Conservation (phyloP, 2,797 vertebrate species). For the Sternarchorhynchus goeldii region DNA sequence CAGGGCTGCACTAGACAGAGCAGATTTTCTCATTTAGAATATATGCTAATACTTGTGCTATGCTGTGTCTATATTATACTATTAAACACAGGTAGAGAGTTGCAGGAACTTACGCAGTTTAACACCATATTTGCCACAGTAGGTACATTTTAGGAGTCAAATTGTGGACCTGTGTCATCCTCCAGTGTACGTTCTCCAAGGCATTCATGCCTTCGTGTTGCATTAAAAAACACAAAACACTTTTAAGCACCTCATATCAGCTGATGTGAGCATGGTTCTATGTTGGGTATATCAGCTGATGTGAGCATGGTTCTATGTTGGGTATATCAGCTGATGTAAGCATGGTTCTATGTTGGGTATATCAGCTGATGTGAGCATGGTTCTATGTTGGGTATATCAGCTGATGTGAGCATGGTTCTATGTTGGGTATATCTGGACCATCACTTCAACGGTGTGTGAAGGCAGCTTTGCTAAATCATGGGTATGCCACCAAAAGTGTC, state of each 20-base stretch:
- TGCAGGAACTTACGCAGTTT: neutral
- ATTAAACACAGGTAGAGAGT: neutral
- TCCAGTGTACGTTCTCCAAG: neutral
- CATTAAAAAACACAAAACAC: slow-evolving; percentile 16
- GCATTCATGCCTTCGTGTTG: neutral
- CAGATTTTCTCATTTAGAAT: no score
- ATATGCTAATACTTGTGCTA: no score
- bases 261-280: neutral
- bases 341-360: neutral
- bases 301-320: neutral
- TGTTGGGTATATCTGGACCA: neutral
- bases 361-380: neutral
- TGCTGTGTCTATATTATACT: neutral
- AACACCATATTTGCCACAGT: neutral
- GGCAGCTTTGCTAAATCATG: neutral
- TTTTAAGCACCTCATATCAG: neutral
- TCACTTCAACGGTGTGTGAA: neutral
- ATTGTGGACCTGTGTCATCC: neutral
- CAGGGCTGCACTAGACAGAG: no score
- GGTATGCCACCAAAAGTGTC: neutral
- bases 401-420: neutral
- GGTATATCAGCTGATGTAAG: neutral
- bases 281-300: no score
- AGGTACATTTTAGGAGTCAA: neutral
- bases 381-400: neutral